A percentile compares a stretch with the other conserved stretches of the same genome.
These are phyloP conservation scores for Crotalus tigris DNA, from an alignment of 2,113 vertebrate species.

Conservation along the genomic window DNA sequence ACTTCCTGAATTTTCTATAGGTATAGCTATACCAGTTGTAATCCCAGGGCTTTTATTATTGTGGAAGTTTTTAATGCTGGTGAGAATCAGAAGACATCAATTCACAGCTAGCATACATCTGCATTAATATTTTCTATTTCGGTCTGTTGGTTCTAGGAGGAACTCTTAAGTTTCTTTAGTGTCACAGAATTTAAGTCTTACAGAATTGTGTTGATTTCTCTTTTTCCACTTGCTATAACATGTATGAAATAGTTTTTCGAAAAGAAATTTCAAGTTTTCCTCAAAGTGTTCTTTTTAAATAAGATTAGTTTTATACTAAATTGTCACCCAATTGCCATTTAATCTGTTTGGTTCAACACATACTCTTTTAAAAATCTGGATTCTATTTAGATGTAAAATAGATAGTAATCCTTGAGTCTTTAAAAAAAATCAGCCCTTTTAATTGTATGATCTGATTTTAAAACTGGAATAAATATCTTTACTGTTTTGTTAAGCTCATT, in stretches of 20 bases:
- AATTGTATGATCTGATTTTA: background rate
- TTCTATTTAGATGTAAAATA: background rate
- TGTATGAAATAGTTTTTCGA: background rate
- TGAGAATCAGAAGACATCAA: background rate
- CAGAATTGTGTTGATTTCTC: background rate
- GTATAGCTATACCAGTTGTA: background rate
- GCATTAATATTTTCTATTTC: background rate
- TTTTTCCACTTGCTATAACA: background rate
- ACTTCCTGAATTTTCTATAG: background rate
- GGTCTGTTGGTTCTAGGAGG: background rate
- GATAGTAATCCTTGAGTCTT: background rate
- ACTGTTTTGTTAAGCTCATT: conserved; percentile 59
- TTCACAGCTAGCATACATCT: too few species aligned
- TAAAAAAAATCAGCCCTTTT: background rate
- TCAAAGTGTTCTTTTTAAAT: background rate
- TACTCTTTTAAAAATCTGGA: background rate
- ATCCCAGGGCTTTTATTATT: background rate
- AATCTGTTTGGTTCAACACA: background rate
- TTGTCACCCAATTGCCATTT: background rate
- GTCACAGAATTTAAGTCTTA: background rate
- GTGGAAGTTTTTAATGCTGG: background rate
- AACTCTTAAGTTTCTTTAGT: background rate
- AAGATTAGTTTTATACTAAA: background rate
- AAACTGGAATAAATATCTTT: conserved; percentile 19
- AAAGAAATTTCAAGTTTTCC: background rate